A percentile compares a stretch with the other conserved stretches of the same genome.
phyloP scores from a whole-genome alignment of 2,888 invertebrate species.

The Epiblema foenella region DNA sequence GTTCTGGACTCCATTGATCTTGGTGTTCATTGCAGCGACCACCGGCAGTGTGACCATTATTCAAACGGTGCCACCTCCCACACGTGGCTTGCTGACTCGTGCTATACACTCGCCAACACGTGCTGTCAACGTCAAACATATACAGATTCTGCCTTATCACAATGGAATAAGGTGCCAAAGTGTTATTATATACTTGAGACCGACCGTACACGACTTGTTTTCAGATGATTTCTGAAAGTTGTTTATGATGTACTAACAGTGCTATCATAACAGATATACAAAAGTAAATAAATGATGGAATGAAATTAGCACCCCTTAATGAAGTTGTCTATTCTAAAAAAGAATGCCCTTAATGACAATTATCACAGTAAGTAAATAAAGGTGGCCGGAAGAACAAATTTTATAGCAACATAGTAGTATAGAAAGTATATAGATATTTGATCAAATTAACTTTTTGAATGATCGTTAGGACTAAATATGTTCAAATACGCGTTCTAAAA shows the following conservation, averaged over 20 bases:
- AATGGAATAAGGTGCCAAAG: neutral
- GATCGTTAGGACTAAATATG: no score
- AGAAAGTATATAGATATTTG: no score
- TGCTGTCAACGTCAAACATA: neutral
- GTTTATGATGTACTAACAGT: neutral
- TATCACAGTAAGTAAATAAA: no score
- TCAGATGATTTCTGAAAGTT: neutral
- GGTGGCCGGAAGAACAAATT: no score
- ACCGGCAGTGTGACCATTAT: conserved; percentile 26
- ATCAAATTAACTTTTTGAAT: no score
- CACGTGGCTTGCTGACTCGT: conserved; percentile 15
- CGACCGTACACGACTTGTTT: neutral
- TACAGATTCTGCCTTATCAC: neutral
- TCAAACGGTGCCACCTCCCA: conserved; percentile 24
- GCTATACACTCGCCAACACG: conserved; percentile 1
- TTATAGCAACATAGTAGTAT: no score
- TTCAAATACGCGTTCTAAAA: no score
- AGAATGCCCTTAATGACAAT: no score
- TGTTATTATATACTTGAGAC: no score
- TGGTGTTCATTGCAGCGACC: conserved; percentile 16
- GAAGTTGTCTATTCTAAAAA: no score
- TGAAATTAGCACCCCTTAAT: no score
- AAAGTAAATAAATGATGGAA: neutral
- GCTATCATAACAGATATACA: neutral
- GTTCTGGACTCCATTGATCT: neutral